Evolutionary conservation across 1,140 invertebrate genomes (phyloP).

Genomic region (Lasioglossum albipes): DNA sequence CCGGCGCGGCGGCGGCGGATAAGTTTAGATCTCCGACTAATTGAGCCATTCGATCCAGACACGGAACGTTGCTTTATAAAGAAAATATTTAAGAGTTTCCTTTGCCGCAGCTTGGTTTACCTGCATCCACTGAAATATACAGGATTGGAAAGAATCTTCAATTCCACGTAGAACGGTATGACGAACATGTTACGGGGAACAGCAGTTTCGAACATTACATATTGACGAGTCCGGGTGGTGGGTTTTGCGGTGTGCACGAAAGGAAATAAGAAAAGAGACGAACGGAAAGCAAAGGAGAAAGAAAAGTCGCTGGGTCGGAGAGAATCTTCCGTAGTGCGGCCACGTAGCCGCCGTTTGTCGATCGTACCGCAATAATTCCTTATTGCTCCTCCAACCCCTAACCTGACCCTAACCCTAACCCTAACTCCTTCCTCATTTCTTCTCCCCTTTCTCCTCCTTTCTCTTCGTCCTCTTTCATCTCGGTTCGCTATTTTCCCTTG

Average conservation of each 20-base stretch:
- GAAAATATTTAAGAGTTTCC: conserved; percentile 27
- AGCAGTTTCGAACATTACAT: conserved; percentile 66
- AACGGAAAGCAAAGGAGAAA: conserved; percentile 42
- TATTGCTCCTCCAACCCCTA: conserved; percentile 78
- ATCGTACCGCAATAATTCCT: conserved; percentile 81
- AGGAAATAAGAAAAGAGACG: conserved; percentile 33
- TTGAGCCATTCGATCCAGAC: conserved; percentile 1
- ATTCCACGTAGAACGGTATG: conserved; percentile 62
- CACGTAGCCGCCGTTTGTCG: conserved; percentile 80
- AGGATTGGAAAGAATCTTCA: conserved; percentile 53
- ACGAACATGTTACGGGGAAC: conserved; percentile 29
- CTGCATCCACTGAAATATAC: conserved; percentile 59
- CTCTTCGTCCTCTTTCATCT: conserved; percentile 25
- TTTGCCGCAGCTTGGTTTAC: conserved; percentile 9
- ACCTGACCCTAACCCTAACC: conserved; percentile 66
- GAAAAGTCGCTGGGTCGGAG: conserved; percentile 48
- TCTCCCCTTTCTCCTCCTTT: conserved; percentile 27
- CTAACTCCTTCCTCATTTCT: conserved; percentile 60
- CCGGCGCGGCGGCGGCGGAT: too few species aligned
- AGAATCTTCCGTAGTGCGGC: conserved; percentile 75
- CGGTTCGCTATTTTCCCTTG: conserved; percentile 7
- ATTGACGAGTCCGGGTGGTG: conserved; percentile 68
- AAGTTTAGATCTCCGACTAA: not conserved
- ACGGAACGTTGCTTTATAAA: conserved; percentile 7
- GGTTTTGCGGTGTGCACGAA: conserved; percentile 38